phyloP scores from a whole-genome alignment of 1,140 invertebrate species.

The Tetramorium alpestre region DNA sequence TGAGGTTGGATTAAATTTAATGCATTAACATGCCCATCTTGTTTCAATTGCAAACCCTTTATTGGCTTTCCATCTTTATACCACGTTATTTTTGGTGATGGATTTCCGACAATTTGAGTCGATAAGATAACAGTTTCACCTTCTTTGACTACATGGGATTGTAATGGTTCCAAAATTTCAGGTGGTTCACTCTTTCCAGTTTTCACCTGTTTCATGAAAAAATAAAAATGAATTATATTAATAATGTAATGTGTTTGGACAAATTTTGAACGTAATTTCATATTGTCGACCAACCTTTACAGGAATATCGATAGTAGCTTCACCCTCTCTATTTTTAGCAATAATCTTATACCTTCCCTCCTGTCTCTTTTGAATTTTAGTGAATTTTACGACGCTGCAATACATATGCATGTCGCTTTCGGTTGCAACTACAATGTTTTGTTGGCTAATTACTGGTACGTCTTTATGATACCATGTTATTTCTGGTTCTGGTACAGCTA shows the following conservation, averaged over 20 bases:
- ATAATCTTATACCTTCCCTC: constrained; percentile 95
- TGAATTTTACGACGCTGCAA: constrained; percentile 92
- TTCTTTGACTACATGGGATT: constrained; percentile 91
- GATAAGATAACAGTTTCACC: constrained; percentile 91
- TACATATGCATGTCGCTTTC: constrained; percentile 97
- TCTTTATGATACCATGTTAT: constrained; percentile 94
- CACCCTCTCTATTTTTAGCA: constrained; percentile 95
- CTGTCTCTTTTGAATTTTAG: constrained; percentile 91
- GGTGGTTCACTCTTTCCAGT: constrained; percentile 92
- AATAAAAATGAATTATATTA: neutral
- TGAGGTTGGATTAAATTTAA: constrained; percentile 89
- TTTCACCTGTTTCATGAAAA: constrained; percentile 83
- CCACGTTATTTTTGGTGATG: constrained; percentile 92
- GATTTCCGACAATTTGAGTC: constrained; percentile 93
- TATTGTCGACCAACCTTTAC: constrained; percentile 89
- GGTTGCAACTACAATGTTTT: constrained; percentile 90
- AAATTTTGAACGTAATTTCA: neutral
- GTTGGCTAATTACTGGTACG: constrained; percentile 88
- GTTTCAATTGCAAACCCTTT: constrained; percentile 86
- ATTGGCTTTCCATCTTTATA: constrained; percentile 91
- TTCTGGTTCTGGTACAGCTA: constrained; percentile 96
- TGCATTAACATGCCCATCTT: constrained; percentile 89
- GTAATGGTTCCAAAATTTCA: constrained; percentile 92
- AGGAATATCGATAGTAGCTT: constrained; percentile 92
- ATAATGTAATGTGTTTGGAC: neutral